Percentiles rank a stretch among this genome's conserved stretches.
phyloP scores from a whole-genome alignment of 2,888 invertebrate species.

The Teleiodes luculella region DNA sequence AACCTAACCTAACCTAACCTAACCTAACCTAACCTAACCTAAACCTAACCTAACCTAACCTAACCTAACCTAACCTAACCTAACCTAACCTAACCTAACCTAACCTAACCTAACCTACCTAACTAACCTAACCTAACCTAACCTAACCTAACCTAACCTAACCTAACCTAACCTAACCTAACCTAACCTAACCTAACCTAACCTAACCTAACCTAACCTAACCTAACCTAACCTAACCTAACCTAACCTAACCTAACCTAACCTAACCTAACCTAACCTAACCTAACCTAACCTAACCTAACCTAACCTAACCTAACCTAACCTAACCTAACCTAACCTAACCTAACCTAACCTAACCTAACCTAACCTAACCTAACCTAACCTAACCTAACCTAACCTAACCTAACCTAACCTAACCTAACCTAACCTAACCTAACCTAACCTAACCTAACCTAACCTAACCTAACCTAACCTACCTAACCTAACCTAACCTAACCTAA shows the following conservation, averaged over 20 bases:
- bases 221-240: constrained; percentile 34
- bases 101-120: constrained; percentile 33
- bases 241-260: constrained; percentile 32
- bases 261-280: constrained; percentile 20
- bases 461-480: constrained; percentile 19
- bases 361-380: constrained; percentile 19
- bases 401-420: constrained; percentile 20
- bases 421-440: constrained; percentile 20
- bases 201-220: constrained; percentile 37
- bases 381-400: constrained; percentile 21
- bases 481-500: constrained; percentile 20
- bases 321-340: constrained; percentile 20
- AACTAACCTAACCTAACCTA: constrained; percentile 33
- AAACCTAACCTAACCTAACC: constrained; percentile 33
- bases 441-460: constrained; percentile 18
- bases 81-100: constrained; percentile 31
- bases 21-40: too few species aligned
- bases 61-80: constrained; percentile 32
- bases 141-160: constrained; percentile 33
- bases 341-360: constrained; percentile 12
- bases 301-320: constrained; percentile 20
- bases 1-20: constrained; percentile 18
- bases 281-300: constrained; percentile 21
- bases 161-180: constrained; percentile 34
- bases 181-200: constrained; percentile 36